Base-by-base conservation (phyloP, 2,888 invertebrate species). In the Phyllotreta cruciferae region DNA sequence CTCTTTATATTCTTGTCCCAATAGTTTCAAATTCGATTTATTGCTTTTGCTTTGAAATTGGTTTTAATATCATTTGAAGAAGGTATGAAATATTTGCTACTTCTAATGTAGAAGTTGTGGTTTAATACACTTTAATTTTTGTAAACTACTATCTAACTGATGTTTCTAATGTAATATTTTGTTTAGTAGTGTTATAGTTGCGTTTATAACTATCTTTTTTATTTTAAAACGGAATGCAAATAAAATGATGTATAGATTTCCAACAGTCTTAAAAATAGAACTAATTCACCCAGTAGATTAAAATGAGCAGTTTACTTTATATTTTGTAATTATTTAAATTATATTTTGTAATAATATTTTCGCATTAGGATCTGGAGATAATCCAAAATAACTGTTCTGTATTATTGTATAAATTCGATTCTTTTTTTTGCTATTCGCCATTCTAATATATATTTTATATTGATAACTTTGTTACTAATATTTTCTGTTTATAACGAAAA, bases 311-410 rank as follows among this genome's bases (percentile, higher is more conserved):
- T 57, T 49, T 49, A 49, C 14, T 57, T 57, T 41, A 56, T 57
- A 49, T 50, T 57, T 57, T 24, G 24, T 24, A 24, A 57, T 57
- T 34, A 47, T 44, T 11, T 11, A 57, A 49, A 56, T 47, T 56
- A 57, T 39, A 49, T 56, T 49, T 57, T 49, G 49, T 50, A 49
- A 49, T 57, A 50, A 52, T 58, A 52, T 58, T 52, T 58, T 52
- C 42, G 41, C 50, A 58, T 58, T 58, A 52, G 14, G 14, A 42
- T 52, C 58, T 58, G 58, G 58, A 58, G 50, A 10, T 58, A 58
- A 41, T 58, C 58, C 58, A 58, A 58, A 41, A 52, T 58, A 47
- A 14, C 50, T 41, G 38, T 52, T 50, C 50, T 1, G 47, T 45
- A 57, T 36, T 49, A 47, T 57, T 57, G 57, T 57, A 41, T 24